A percentile compares a stretch with the other conserved stretches of the same genome.
phyloP scores from a whole-genome alignment of 2,888 invertebrate species.

The Chesias legatella region DNA sequence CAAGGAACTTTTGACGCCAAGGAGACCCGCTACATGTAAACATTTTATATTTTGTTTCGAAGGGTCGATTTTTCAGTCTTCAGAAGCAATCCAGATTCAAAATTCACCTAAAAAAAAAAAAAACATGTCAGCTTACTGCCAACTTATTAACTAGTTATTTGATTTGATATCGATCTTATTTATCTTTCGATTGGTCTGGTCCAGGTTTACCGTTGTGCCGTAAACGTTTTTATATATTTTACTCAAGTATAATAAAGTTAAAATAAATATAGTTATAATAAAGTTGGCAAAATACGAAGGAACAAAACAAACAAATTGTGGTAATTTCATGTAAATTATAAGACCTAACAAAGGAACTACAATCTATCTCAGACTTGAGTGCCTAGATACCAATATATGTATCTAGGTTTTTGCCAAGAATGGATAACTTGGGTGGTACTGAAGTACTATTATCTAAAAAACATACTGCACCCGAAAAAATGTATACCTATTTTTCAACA shows the following conservation, averaged over 20 bases:
- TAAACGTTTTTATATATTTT: slow-evolving; percentile 16
- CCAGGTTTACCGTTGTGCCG: not conserved
- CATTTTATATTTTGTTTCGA: too few relatives aligned
- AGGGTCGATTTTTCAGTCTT: too few relatives aligned
- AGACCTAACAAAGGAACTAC: slow-evolving; percentile 13
- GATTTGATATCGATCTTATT: slow-evolving; percentile 1
- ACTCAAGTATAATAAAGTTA: slow-evolving; percentile 10
- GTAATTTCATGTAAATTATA: slow-evolving; percentile 18
- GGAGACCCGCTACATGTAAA: too few relatives aligned
- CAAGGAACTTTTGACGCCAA: too few relatives aligned
- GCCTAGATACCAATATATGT: slow-evolving; percentile 1
- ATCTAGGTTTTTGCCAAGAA: slow-evolving; percentile 1
- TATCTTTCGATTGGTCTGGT: not conserved
- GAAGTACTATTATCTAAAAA: too few relatives aligned
- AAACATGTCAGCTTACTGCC: too few relatives aligned
- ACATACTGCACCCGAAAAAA: too few relatives aligned
- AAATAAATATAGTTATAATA: too few relatives aligned
- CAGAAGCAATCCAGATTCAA: too few relatives aligned
- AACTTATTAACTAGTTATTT: too few relatives aligned
- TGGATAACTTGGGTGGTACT: slow-evolving; percentile 13
- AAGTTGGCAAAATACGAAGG: slow-evolving; percentile 9
- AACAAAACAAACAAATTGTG: slow-evolving; percentile 9
- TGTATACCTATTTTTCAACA: too few relatives aligned
- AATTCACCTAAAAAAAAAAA: too few relatives aligned
- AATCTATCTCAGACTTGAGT: slow-evolving; percentile 10